phyloP scores from a whole-genome alignment of 2,888 invertebrate species.

The Agrochola lota region DNA sequence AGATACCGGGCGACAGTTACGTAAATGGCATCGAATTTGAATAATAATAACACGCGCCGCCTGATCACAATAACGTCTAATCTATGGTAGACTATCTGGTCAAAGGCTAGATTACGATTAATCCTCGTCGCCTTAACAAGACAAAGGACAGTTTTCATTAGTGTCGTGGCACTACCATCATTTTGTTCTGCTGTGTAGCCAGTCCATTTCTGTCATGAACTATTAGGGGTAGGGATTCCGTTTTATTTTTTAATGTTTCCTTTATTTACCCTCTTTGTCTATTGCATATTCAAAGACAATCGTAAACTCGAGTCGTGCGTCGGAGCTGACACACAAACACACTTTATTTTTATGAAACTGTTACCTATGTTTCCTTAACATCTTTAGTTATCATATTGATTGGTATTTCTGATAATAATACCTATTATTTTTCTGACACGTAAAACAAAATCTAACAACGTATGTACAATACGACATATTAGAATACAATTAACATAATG shows the following conservation, averaged over 20 bases:
- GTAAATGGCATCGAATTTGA: neutral
- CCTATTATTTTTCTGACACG: constrained; percentile 15
- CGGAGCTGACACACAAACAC: no score
- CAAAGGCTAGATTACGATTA: constrained; percentile 3
- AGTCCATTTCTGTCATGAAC: neutral
- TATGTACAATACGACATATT: constrained; percentile 22
- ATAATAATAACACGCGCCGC: neutral
- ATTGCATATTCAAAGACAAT: no score
- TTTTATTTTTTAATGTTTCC: no score
- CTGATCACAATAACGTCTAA: neutral
- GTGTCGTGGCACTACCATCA: neutral
- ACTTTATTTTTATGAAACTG: no score
- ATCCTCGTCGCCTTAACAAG: no score
- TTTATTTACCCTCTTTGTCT: no score
- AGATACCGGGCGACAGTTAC: neutral
- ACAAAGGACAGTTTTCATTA: constrained; percentile 6
- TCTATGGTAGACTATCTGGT: constrained; percentile 6
- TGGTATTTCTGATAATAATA: constrained; percentile 11
- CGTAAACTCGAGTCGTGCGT: no score
- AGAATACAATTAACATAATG: constrained; percentile 58
- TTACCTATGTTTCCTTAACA: no score
- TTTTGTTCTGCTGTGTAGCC: neutral
- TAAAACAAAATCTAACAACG: constrained; percentile 32
- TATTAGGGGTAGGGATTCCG: no score
- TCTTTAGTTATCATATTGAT: constrained; percentile 6